These are phyloP conservation scores for Hydroisotoma schaefferi DNA, from an alignment of 2,888 invertebrate species.

Conservation along the genomic window DNA sequence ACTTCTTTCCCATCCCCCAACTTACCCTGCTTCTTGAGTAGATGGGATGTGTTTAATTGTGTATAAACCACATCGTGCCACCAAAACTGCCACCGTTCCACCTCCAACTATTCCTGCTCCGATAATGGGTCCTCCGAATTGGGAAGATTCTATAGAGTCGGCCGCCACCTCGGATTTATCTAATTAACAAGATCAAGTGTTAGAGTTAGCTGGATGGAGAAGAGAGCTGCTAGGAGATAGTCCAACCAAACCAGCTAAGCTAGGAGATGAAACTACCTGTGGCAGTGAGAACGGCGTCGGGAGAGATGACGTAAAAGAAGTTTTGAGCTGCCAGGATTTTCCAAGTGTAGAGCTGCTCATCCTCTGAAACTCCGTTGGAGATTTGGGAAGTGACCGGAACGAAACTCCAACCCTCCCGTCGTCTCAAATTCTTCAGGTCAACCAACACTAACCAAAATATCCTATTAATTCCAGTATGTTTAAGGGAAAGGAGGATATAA, in stretches of 20 bases:
- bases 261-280: constrained; percentile 3
- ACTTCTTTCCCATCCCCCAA: no score
- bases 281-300: constrained; percentile 31
- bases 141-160: constrained; percentile 30
- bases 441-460: constrained; percentile 32
- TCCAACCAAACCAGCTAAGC: background rate
- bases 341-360: constrained; percentile 41
- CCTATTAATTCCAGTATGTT: constrained; percentile 1
- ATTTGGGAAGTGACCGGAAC: constrained; percentile 28
- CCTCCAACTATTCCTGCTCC: constrained; percentile 37
- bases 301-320: constrained; percentile 34
- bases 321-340: constrained; percentile 35
- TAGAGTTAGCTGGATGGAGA: background rate
- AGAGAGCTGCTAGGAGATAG: background rate
- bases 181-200: background rate
- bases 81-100: constrained; percentile 24
- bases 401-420: constrained; percentile 24
- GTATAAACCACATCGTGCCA: constrained; percentile 35
- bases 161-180: constrained; percentile 9
- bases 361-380: constrained; percentile 22
- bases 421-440: constrained; percentile 31
- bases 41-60: constrained; percentile 11
- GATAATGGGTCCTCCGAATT: constrained; percentile 36
- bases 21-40: constrained; percentile 17
- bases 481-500: background rate